Conservation (phyloP, 2,797 vertebrate species). For the Chaenodraco wilsoni region DNA sequence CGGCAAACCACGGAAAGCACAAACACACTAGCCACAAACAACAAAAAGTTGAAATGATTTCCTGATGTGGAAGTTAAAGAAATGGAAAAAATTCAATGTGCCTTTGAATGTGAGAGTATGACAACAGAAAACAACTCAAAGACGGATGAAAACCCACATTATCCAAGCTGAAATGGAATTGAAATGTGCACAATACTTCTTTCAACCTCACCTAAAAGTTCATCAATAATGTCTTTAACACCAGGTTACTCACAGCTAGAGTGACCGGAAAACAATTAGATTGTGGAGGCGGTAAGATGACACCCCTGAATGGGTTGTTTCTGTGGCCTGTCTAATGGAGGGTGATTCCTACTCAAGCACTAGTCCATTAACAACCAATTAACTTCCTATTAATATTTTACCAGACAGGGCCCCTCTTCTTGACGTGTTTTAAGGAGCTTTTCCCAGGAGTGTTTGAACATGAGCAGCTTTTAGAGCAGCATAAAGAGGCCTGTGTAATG, state of each 20-base stretch:
- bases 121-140: constrained; percentile 36
- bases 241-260: constrained; percentile 58
- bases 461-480: constrained; percentile 86
- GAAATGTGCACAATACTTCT: constrained; percentile 25
- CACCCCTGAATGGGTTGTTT: constrained; percentile 72
- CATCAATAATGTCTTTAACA: constrained; percentile 67
- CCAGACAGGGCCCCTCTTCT: constrained; percentile 83
- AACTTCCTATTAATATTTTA: constrained; percentile 88
- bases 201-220: constrained; percentile 56
- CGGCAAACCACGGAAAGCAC: constrained; percentile 56
- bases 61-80: constrained; percentile 56
- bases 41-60: constrained; percentile 68
- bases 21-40: constrained; percentile 71
- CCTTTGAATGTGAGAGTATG: constrained; percentile 1
- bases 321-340: constrained; percentile 77
- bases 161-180: constrained; percentile 32
- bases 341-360: constrained; percentile 76
- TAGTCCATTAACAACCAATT: constrained; percentile 87
- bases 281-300: constrained; percentile 71
- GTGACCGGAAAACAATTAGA: constrained; percentile 75
- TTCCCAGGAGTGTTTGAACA: constrained; percentile 85
- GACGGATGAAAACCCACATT: constrained; percentile 17
- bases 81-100: constrained; percentile 12
- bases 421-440: constrained; percentile 82
- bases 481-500: constrained; percentile 87